These are phyloP conservation scores for Hemiprocne comata DNA, from an alignment of 2,113 vertebrate genomes.

Conservation along the genomic window DNA sequence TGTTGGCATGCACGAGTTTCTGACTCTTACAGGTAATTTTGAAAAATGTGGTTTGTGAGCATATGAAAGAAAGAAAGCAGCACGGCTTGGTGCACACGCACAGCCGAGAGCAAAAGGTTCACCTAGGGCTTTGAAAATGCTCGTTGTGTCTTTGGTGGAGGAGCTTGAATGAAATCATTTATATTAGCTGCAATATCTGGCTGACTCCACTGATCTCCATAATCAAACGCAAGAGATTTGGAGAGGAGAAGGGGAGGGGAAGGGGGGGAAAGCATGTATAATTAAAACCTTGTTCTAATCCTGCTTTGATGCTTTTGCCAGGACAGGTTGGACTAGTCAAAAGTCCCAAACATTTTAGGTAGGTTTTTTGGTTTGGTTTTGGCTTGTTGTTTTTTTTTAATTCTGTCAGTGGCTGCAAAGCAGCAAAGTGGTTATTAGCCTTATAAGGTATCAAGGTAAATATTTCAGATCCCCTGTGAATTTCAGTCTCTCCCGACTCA, in stretches of 20 bases:
- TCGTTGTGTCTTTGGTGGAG: neutral
- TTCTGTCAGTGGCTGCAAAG: conserved; percentile 28
- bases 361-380: neutral
- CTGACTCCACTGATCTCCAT: conserved; percentile 41
- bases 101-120: neutral
- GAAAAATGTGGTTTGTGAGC: neutral
- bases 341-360: conserved; percentile 50
- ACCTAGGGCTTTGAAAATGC: neutral
- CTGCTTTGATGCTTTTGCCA: conserved; percentile 67
- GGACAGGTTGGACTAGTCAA: conserved; percentile 64
- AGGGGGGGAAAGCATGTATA: neutral
- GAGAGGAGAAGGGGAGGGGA: neutral
- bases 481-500: conserved; percentile 23
- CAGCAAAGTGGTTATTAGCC: conserved; percentile 49
- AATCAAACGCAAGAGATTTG: conserved; percentile 55
- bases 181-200: conserved; percentile 44
- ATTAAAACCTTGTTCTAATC: conserved; percentile 66
- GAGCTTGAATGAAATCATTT: conserved; percentile 62
- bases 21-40: conserved; percentile 26
- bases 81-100: neutral
- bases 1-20: neutral
- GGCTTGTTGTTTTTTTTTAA: neutral
- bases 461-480: conserved; percentile 38
- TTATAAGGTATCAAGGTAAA: conserved; percentile 63
- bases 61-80: conserved; percentile 24